These are phyloP conservation scores for Platysteira castanea DNA, from an alignment of 2,113 vertebrate genomes.

Conservation along the genomic window DNA sequence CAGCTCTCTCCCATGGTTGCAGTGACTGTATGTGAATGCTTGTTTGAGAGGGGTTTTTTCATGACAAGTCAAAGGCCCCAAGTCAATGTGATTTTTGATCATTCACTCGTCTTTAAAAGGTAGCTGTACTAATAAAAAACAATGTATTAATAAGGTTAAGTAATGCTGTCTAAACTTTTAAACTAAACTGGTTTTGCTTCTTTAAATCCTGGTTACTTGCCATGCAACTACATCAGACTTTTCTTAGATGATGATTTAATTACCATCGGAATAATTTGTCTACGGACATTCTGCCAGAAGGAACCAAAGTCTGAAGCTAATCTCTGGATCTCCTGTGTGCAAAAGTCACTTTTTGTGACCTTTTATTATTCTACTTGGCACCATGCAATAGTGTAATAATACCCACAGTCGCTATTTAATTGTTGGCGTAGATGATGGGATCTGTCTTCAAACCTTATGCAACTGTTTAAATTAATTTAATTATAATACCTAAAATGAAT, in stretches of 20 bases:
- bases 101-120: not conserved
- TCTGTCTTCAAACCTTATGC: not conserved
- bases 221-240: not conserved
- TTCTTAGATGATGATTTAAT: not conserved
- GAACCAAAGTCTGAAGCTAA: not conserved
- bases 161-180: not conserved
- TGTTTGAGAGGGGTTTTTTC: not conserved
- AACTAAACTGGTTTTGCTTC: not conserved
- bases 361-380: not conserved
- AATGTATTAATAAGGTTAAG: not conserved
- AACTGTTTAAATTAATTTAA: not conserved
- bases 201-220: not conserved
- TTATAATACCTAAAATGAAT: not conserved
- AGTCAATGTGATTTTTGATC: not conserved
- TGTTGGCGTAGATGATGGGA: not conserved
- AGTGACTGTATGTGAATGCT: not conserved
- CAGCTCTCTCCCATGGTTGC: not conserved
- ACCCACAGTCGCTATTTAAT: not conserved
- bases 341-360: not conserved
- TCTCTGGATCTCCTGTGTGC: not conserved
- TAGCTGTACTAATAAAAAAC: not conserved
- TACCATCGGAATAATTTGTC: not conserved
- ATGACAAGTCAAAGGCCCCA: not conserved
- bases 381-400: not conserved
- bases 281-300: not conserved